These are phyloP conservation scores for Pomacea canaliculata DNA, from an alignment of 2,888 invertebrate genomes.

Conservation along the genomic window DNA sequence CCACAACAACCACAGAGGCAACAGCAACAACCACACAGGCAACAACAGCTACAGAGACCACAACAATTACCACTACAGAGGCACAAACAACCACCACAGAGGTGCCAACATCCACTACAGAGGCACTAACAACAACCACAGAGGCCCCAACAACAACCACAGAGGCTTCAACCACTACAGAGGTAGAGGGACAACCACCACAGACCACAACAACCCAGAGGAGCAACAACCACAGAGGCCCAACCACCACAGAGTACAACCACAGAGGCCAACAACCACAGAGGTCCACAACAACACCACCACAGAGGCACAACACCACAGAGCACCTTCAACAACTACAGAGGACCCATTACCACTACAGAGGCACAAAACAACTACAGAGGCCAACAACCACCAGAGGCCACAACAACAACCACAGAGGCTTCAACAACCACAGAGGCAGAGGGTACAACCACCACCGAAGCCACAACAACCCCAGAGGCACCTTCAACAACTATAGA, in stretches of 20 bases:
- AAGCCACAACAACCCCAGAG: background rate
- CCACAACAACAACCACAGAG: background rate
- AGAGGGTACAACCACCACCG: background rate
- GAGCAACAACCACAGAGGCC: too few relatives aligned
- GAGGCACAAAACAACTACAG: background rate
- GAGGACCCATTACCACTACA: background rate
- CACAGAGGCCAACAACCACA: background rate
- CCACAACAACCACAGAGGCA: background rate
- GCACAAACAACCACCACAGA: background rate
- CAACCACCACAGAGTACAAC: background rate
- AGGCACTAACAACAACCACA: background rate
- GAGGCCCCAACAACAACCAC: background rate
- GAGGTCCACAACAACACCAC: background rate
- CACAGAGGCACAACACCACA: background rate
- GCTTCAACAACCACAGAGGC: background rate
- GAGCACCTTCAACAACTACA: background rate
- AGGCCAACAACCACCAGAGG: background rate
- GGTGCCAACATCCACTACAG: background rate
- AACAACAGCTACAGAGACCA: background rate
- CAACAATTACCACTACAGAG: background rate
- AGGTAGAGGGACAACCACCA: too few relatives aligned
- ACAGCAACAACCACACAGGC: background rate
- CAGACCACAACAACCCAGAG: too few relatives aligned
- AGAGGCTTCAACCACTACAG: background rate
- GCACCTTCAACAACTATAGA: background rate